A percentile compares a stretch with the other conserved stretches of the same genome.
These are phyloP conservation scores for Drosophila kambysellisi DNA, from an alignment of 2,888 invertebrate species.

Conservation along the genomic window DNA sequence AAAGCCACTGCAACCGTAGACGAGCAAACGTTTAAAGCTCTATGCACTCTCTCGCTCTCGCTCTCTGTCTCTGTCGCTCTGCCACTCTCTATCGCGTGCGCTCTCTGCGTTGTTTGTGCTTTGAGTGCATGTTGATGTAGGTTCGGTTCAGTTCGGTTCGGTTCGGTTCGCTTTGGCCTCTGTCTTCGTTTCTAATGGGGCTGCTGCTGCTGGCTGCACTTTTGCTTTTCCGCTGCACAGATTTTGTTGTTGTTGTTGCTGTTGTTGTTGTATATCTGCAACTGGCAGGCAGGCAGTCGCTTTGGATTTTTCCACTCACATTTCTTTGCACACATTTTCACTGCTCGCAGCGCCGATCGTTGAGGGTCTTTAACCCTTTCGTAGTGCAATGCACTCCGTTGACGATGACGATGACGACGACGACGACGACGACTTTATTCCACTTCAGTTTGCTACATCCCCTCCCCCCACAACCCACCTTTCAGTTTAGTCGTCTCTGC, in stretches of 20 bases:
- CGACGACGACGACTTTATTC: constrained; percentile 40
- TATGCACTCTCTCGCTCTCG: constrained; percentile 17
- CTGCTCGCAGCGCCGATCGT: constrained; percentile 46
- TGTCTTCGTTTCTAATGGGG: constrained; percentile 62
- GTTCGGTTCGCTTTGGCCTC: constrained; percentile 54
- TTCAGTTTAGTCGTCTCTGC: constrained; percentile 11
- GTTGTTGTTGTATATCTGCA: constrained; percentile 33
- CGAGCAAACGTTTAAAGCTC: constrained; percentile 19
- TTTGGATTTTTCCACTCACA: constrained; percentile 75
- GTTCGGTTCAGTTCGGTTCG: constrained; percentile 49
- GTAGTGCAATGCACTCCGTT: constrained; percentile 80
- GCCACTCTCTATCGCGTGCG: constrained; percentile 17
- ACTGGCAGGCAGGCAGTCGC: constrained; percentile 34
- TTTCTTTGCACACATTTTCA: constrained; percentile 67
- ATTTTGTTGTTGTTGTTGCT: constrained; percentile 28
- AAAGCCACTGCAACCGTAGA: constrained; percentile 60
- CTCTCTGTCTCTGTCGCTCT: constrained; percentile 3
- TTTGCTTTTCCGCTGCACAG: constrained; percentile 78
- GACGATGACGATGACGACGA: constrained; percentile 43
- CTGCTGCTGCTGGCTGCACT: constrained; percentile 64
- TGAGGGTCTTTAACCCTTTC: constrained; percentile 83
- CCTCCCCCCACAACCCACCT: constrained; percentile 32
- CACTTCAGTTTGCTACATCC: constrained; percentile 41
- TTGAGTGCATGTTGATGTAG: constrained; percentile 68
- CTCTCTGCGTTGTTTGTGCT: constrained; percentile 10